phyloP scores from a whole-genome alignment of 2,113 vertebrate genomes.

The Spea bombifrons region DNA sequence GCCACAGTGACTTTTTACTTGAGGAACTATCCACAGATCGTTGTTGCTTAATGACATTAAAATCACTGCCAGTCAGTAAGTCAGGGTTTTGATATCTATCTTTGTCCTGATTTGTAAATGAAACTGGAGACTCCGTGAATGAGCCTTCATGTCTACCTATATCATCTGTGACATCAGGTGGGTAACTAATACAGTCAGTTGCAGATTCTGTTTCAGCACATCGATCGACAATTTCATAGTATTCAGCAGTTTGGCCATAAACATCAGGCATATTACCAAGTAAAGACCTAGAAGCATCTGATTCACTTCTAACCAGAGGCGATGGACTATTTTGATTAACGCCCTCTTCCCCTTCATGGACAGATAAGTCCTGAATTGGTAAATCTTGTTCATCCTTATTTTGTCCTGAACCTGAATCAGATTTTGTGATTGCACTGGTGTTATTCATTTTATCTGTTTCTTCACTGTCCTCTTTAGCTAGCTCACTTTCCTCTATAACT shows the following conservation, averaged over 20 bases:
- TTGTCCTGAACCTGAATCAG: not conserved
- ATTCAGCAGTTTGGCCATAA: constrained; percentile 20
- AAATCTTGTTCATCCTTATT: not conserved
- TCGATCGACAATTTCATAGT: constrained; percentile 38
- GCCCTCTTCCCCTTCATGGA: not conserved
- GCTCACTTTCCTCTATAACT: not conserved
- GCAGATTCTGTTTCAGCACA: constrained; percentile 29
- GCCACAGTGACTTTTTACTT: rapidly evolving
- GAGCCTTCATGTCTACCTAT: rapidly evolving
- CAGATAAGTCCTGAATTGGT: constrained; percentile 7
- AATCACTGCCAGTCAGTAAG: constrained; percentile 39
- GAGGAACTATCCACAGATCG: not conserved
- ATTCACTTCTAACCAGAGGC: not conserved
- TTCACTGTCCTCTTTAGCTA: not conserved
- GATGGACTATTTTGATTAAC: not conserved
- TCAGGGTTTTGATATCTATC: not conserved
- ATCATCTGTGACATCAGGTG: not conserved
- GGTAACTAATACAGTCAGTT: constrained; percentile 31
- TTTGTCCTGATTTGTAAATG: rapidly evolving
- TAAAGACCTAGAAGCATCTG: not conserved
- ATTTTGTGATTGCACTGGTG: constrained; percentile 45
- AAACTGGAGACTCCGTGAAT: rapidly evolving
- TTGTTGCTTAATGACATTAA: constrained; percentile 10
- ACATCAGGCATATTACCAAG: not conserved
- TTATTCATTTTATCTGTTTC: constrained; percentile 13